A percentile compares a stretch with the other conserved stretches of the same genome.
phyloP scores from a whole-genome alignment of 2,888 invertebrate species.

The Drosophila nigritarsus region DNA sequence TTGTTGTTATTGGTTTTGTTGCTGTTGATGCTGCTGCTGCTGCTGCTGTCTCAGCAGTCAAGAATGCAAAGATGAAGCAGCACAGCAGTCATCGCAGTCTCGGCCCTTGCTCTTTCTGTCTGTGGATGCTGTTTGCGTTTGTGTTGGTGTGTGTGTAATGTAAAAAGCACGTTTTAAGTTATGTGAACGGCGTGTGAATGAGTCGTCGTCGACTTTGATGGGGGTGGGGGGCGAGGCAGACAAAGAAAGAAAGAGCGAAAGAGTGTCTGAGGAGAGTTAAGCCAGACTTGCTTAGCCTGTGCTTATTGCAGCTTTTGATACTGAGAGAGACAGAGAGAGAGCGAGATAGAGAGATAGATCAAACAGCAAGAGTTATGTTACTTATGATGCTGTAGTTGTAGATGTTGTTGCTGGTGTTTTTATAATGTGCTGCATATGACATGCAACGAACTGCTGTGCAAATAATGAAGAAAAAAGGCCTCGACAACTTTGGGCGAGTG shows the following conservation, averaged over 20 bases:
- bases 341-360: constrained; percentile 21
- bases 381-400: constrained; percentile 5
- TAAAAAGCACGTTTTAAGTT: constrained; percentile 76
- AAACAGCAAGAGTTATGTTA: constrained; percentile 35
- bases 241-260: constrained; percentile 10
- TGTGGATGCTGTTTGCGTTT: constrained; percentile 24
- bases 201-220: constrained; percentile 46
- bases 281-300: constrained; percentile 34
- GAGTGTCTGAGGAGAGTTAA: constrained; percentile 16
- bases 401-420: constrained; percentile 19
- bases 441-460: constrained; percentile 41
- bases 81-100: constrained; percentile 26
- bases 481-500: constrained; percentile 17
- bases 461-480: constrained; percentile 32
- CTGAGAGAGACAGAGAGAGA: constrained; percentile 1
- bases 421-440: constrained; percentile 46
- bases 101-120: constrained; percentile 47
- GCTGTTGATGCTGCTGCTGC: constrained; percentile 29
- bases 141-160: constrained; percentile 45
- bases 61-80: constrained; percentile 68
- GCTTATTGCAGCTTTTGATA: constrained; percentile 7
- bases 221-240: not conserved
- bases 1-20: constrained; percentile 22
- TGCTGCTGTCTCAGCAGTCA: constrained; percentile 62
- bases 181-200: constrained; percentile 76